phyloP scores from a whole-genome alignment of 2,888 invertebrate species.

The Spodoptera exigua region DNA sequence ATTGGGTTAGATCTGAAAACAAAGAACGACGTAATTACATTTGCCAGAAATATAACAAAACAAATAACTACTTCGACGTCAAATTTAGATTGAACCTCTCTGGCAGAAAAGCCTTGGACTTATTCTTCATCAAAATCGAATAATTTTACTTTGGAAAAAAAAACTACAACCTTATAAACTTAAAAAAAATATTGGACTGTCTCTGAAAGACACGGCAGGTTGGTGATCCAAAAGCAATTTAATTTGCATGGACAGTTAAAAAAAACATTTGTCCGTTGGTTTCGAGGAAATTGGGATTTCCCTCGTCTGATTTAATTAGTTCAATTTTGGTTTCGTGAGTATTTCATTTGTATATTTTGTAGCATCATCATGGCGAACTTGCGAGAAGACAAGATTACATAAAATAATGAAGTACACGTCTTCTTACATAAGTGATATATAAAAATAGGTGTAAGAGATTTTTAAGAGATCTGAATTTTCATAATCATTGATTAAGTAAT shows the following conservation, averaged over 20 bases:
- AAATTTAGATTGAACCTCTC: constrained; percentile 73
- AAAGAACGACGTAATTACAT: constrained; percentile 57
- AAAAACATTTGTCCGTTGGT: constrained; percentile 43
- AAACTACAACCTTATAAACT: constrained; percentile 54
- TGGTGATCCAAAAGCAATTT: constrained; percentile 36
- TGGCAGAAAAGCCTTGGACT: constrained; percentile 67
- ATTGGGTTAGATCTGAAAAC: constrained; percentile 53
- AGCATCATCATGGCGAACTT: constrained; percentile 3
- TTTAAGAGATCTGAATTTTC: too few relatives aligned
- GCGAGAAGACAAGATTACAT: neutral
- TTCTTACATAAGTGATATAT: too few relatives aligned
- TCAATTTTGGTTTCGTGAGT: constrained; percentile 37
- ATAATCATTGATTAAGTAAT: too few relatives aligned
- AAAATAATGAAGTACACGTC: too few relatives aligned
- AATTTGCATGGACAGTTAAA: constrained; percentile 44
- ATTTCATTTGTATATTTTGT: constrained; percentile 39
- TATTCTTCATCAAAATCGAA: constrained; percentile 73
- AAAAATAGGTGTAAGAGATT: too few relatives aligned
- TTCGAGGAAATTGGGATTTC: constrained; percentile 41
- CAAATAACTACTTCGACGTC: constrained; percentile 68
- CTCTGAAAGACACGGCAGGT: constrained; percentile 48
- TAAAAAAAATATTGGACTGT: constrained; percentile 58
- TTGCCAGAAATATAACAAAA: constrained; percentile 58
- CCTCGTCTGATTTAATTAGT: constrained; percentile 49
- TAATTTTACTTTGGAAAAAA: constrained; percentile 68